Base-by-base conservation (phyloP, 2,113 vertebrate genomes). In the Macquaria australasica region DNA sequence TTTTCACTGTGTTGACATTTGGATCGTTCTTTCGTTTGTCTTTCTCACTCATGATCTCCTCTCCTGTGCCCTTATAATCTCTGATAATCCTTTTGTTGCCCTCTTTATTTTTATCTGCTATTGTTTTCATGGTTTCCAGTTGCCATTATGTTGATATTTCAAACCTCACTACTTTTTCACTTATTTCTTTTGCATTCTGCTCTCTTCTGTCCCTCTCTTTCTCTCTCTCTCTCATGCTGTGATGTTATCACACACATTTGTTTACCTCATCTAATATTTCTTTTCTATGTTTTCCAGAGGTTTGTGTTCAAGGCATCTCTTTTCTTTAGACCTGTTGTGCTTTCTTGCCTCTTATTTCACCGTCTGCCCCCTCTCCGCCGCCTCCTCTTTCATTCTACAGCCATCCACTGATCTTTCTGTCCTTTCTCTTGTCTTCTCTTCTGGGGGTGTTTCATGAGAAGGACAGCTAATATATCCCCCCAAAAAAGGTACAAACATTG, bases 371-470 rank as follows among this genome's bases (percentile, higher is more conserved):
- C 55, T 77, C 25, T 93, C 78, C 16, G 68, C 88, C 51, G 58
- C 87, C 72, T 89, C 79, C 60, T 82, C 83, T 84, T 95, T 95
- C 94, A 93, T 95, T 94, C 95, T 94, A 45, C 96, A 94, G 95
- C 93, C 96, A 94, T 96, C 93, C 96, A 96, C 93, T 97, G 95
- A 97, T 94, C 93, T 96, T 93, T 97, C 96, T 96, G 87, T 96
- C 95, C 92, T 95, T 91, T 93, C 84, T 94, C 71, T 92, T 90
- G 75, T 95, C 93, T 95, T 95, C 94, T 95, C 95, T 93, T 96
- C 95, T 97, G 97, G 97, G 97, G 97, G 96, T 96, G 95, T 95
- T 90, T 97, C 95, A 94, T 96, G 96, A 97, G 97, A 98, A 97
- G 97, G 97, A 94, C 96, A 96, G 91, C 96, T 96, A 95, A 97